Evolutionary conservation across 1,140 invertebrate genomes (phyloP).

Genomic region (Drosophila sucinea): DNA sequence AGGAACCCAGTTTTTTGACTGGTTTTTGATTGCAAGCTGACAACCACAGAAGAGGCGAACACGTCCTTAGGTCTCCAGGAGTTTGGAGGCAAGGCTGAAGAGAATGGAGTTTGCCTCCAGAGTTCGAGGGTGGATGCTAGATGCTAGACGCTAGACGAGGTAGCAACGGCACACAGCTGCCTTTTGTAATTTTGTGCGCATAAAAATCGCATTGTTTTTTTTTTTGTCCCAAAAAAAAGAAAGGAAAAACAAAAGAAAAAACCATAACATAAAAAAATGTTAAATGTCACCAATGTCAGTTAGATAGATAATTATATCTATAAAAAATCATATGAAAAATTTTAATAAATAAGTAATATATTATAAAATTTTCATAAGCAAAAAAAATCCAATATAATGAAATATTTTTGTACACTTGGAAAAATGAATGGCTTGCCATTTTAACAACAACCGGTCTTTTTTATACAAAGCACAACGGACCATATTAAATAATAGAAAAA

Average conservation of each 20-base stretch:
- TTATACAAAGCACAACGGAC: too few relatives aligned
- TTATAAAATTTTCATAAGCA: background rate
- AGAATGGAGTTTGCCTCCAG: constrained; percentile 14
- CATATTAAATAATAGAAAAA: too few relatives aligned
- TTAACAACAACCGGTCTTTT: too few relatives aligned
- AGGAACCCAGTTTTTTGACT: constrained; percentile 15
- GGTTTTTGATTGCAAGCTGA: constrained; percentile 49
- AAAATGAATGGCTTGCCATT: background rate
- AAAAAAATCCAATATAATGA: background rate
- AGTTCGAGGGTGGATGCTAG: background rate
- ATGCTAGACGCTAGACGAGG: background rate
- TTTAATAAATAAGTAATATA: constrained; percentile 8
- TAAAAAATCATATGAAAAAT: constrained; percentile 6
- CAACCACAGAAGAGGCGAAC: constrained; percentile 61
- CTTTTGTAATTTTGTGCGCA: constrained; percentile 70
- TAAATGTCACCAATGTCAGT: constrained; percentile 1
- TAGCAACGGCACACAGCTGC: constrained; percentile 28
- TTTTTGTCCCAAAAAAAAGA: constrained; percentile 13
- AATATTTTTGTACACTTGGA: background rate
- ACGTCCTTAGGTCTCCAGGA: constrained; percentile 29
- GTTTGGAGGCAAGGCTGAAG: constrained; percentile 5
- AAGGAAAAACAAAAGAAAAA: constrained; percentile 51
- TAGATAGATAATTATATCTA: constrained; percentile 10
- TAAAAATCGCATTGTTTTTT: constrained; percentile 69
- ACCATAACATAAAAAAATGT: constrained; percentile 46